Percentiles rank a stretch among this genome's conserved stretches.
Conservation (phyloP, 2,113 vertebrate species). For the Puffinus mauretanicus region DNA sequence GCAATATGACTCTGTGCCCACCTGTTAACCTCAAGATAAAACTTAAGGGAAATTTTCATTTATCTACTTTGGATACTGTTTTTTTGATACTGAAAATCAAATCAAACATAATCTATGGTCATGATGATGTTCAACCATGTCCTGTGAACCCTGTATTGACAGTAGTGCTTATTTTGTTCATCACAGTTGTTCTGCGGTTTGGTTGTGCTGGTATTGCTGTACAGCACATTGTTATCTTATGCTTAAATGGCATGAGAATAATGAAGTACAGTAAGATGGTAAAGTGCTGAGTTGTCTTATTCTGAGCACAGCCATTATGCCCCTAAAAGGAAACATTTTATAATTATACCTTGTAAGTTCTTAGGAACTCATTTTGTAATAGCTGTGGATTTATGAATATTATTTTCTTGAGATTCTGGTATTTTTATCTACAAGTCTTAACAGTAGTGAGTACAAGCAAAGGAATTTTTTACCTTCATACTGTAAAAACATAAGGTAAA, state of each 20-base stretch:
- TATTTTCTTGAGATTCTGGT: neutral
- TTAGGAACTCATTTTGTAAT: neutral
- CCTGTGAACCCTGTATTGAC: neutral
- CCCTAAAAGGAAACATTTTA: neutral
- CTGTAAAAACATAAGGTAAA: neutral
- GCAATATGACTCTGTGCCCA: neutral
- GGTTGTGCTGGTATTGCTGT: neutral
- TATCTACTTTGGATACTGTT: neutral
- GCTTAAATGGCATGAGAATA: neutral
- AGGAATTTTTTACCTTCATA: neutral
- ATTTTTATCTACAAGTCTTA: neutral
- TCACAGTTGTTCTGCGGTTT: fast-evolving
- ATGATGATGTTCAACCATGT: neutral
- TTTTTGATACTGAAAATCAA: neutral
- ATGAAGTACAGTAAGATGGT: neutral
- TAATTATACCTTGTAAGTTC: neutral
- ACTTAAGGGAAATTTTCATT: neutral
- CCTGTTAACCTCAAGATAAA: neutral
- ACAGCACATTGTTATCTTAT: fast-evolving
- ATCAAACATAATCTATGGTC: neutral
- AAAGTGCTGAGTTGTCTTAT: neutral
- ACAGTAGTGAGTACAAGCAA: neutral
- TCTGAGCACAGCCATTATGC: neutral
- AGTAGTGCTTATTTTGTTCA: neutral
- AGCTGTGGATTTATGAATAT: neutral